A percentile compares a stretch with the other conserved stretches of the same genome.
phyloP scores from a whole-genome alignment of 37 sponge, comb jelly and placozoan species.

The Beroe ovata region DNA sequence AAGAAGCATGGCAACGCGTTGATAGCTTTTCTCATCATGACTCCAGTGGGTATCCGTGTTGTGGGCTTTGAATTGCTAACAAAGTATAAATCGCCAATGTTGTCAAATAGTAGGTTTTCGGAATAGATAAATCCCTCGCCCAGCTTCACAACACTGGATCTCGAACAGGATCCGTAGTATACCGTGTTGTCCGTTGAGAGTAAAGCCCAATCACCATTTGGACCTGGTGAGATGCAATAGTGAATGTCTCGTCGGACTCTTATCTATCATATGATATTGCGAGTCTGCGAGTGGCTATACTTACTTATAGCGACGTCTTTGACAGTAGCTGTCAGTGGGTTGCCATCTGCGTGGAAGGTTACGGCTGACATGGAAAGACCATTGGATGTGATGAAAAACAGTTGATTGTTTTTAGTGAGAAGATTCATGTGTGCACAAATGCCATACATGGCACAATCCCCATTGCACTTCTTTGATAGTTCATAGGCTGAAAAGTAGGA shows the following conservation, averaged over 20 bases:
- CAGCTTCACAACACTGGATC: constrained; percentile 8
- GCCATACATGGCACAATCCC: not conserved
- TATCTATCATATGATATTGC: no score
- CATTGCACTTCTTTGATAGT: not conserved
- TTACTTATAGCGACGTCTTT: constrained; percentile 22
- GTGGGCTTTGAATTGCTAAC: not conserved
- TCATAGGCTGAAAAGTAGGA: constrained; percentile 5
- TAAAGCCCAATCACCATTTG: constrained; percentile 9
- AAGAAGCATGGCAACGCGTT: not conserved
- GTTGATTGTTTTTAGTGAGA: not conserved
- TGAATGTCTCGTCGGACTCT: no score
- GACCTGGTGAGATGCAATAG: no score
- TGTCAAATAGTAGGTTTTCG: not conserved
- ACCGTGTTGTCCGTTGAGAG: not conserved
- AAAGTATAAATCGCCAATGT: not conserved
- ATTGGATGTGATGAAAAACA: constrained; percentile 1
- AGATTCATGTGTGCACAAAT: constrained; percentile 10
- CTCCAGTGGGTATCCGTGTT: not conserved
- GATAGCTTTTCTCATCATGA: not conserved
- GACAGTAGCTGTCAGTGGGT: not conserved
- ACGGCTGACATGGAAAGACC: constrained; percentile 21
- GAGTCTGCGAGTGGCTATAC: no score
- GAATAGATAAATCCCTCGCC: not conserved
- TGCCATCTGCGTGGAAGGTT: not conserved
- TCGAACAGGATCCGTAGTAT: constrained; percentile 32